Percentiles rank a stretch among this genome's conserved stretches.
These are phyloP conservation scores for Muscina levida DNA, from an alignment of 2,888 invertebrate genomes.

Conservation along the genomic window DNA sequence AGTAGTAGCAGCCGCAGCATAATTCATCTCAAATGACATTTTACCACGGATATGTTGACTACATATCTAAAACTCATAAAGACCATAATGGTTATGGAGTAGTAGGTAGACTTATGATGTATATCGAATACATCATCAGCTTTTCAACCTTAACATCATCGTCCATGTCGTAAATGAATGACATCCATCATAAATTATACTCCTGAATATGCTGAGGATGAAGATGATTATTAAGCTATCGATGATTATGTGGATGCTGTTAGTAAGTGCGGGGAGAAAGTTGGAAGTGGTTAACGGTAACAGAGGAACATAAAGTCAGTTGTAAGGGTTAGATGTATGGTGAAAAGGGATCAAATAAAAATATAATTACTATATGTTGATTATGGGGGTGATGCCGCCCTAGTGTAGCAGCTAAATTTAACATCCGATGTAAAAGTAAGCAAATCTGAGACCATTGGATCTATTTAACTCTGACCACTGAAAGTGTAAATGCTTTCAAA, in stretches of 20 bases:
- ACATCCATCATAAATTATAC: conserved; percentile 49
- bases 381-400: too few relatives aligned
- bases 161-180: conserved; percentile 26
- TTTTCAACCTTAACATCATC: not conserved
- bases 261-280: not conserved
- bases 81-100: not conserved
- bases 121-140: conserved; percentile 32
- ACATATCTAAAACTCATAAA: not conserved
- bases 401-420: too few relatives aligned
- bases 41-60: conserved; percentile 11
- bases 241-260: not conserved
- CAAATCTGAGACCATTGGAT: too few relatives aligned
- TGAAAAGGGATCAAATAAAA: not conserved
- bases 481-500: too few relatives aligned
- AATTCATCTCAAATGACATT: conserved; percentile 57
- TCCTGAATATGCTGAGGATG: not conserved
- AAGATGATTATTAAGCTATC: not conserved
- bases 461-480: too few relatives aligned
- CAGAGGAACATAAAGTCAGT: too few relatives aligned
- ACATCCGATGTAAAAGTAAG: too few relatives aligned
- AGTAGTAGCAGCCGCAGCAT: conserved; percentile 13
- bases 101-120: conserved; percentile 16
- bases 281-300: not conserved
- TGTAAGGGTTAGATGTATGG: not conserved
- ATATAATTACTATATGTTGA: too few relatives aligned